phyloP scores from a whole-genome alignment of 2,797 vertebrate genomes.

The Hippopotamyrus pictus region DNA sequence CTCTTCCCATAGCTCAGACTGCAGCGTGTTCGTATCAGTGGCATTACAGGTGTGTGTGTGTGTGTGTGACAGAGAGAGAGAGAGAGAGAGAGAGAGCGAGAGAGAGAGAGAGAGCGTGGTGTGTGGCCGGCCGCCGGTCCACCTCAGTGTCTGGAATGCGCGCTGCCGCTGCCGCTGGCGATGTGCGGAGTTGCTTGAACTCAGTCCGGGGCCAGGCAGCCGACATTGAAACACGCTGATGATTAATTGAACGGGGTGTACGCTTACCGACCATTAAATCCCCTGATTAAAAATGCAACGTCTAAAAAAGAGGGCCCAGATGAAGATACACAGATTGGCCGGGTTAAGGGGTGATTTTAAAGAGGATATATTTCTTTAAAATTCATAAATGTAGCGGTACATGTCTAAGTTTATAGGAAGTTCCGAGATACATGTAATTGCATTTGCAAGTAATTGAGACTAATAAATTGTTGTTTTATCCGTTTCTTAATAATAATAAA shows the following conservation, averaged over 20 bases:
- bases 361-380: neutral
- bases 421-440: neutral
- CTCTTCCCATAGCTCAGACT: conserved; percentile 23
- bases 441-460: neutral
- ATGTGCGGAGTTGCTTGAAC: conserved; percentile 39
- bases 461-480: neutral
- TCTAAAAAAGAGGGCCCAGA: conserved; percentile 52
- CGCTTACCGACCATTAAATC: conserved; percentile 65
- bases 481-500: neutral
- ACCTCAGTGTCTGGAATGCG: conserved; percentile 33
- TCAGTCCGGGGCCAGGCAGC: conserved; percentile 41
- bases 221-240: conserved; percentile 57
- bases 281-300: conserved; percentile 70
- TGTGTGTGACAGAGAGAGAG: neutral
- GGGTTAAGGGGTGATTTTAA: conserved; percentile 2
- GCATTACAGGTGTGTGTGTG: neutral
- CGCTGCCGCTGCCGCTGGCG: conserved; percentile 44
- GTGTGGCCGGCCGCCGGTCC: neutral
- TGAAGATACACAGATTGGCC: conserved; percentile 51
- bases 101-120: neutral
- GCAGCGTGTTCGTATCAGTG: neutral
- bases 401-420: neutral
- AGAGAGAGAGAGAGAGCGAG: neutral
- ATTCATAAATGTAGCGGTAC: neutral
- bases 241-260: conserved; percentile 72